Evolutionary conservation across 2,113 vertebrate species (phyloP), one percentile per base, ranked within the genome.

Genomic region (Deroptyus accipitrinus): DNA sequence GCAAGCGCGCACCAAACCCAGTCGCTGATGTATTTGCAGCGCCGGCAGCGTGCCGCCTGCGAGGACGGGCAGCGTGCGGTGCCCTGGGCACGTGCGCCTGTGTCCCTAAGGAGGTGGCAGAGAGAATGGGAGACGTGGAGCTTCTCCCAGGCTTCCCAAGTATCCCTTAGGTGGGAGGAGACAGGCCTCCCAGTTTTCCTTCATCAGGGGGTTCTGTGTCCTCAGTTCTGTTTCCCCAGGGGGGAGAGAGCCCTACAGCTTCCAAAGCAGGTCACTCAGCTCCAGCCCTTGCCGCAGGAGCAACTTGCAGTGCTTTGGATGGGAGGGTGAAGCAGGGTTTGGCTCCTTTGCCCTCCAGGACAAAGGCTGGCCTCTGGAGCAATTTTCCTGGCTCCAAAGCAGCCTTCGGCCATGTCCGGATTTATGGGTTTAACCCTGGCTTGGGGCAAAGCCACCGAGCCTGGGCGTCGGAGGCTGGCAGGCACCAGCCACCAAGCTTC

Each of bases 81-180:
- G 52, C 27, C 48, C 46, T 0, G 0, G 37, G 35, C 2, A 0
- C 0, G 1, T n/a, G 64, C 62, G 49, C 18, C 3, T 22, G 18
- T 46, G 68, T 88, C 35, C 10, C 16, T 7, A 67, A 0, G 3
- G 62, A 48, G 22, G 13, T 13, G 17, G 33, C 57, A 16, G 33
- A 35, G 57, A 35, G 57, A 59, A 59, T 59, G 57, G 20, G 57
- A 42, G 15, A 49, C 1, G 1, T 25, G 62, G 52, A 80, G 39
- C 23, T 69, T 76, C 20, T 10, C 4, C 3, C 6, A 14, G 17
- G 59, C 27, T 74, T 89, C 24, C 2, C 52, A 31, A 25, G 5
- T 3, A 7, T 66, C 18, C 37, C 37, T 59, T n/a, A 22, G 4
- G 8, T 3, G 20, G 33, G 55, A 57, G 13, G 33, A 57, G 55